Conservation (phyloP, 1,140 invertebrate species). For the Bombus vancouverensis region DNA sequence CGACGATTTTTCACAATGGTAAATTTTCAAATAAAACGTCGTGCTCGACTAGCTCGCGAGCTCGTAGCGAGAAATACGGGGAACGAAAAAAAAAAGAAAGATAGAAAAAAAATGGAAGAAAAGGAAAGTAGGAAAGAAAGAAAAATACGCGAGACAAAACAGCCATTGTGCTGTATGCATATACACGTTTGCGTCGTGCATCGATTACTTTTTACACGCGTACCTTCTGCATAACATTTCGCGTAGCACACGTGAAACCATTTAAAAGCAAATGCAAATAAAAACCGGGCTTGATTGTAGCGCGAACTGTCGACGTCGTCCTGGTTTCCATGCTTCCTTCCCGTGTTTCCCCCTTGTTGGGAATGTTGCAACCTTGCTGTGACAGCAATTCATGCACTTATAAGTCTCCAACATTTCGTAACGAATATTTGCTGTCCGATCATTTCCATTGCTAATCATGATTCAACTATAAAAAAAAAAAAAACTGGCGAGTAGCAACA, state of each 20-base stretch:
- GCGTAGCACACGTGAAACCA: constrained; percentile 19
- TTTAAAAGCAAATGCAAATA: constrained; percentile 36
- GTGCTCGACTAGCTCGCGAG: not conserved
- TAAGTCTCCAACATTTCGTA: not conserved
- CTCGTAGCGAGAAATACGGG: not conserved
- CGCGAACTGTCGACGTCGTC: not conserved
- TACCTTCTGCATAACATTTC: not conserved
- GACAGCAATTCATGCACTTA: not conserved
- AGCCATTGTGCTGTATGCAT: not conserved
- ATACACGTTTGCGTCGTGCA: not conserved
- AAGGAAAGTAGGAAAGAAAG: not conserved
- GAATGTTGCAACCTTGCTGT: not conserved
- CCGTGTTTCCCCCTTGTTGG: not conserved
- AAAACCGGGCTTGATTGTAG: constrained; percentile 26
- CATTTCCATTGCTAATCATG: not conserved
- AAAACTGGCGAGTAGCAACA: not conserved
- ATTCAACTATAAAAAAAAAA: not conserved
- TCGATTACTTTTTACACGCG: constrained; percentile 33
- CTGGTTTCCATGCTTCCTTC: not conserved
- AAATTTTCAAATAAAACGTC: not conserved
- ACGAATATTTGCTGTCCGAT: not conserved
- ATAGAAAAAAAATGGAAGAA: not conserved
- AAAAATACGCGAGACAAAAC: constrained; percentile 1
- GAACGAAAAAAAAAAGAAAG: too few species aligned
- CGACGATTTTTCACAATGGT: not conserved